Base-by-base conservation (phyloP, 2,113 vertebrate genomes). In the Sinocyclocheilus maitianheensis region DNA sequence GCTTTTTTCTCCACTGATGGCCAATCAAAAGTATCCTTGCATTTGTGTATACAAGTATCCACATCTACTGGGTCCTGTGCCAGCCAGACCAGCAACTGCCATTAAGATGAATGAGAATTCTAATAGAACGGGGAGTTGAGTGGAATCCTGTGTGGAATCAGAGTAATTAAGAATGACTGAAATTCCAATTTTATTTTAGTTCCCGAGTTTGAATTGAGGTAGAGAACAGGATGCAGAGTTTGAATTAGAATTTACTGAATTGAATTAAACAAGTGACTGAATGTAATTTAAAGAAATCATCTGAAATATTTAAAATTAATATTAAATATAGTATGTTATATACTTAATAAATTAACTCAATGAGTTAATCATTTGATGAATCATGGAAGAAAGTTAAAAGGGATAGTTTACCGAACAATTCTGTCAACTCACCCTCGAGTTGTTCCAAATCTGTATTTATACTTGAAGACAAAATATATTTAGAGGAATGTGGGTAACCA, bases 1-100 rank as follows among this genome's bases (percentile, higher is more conserved):
- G 37, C 22, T 3, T 8, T 2, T 48, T 77, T 77, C 14, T 30
- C 7, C 46, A 53, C 16, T 20, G 76, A 77, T 18, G n/a, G 14
- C 76, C 51, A 77, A 18, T 20, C 13, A 30, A 77, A 55, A 55
- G 76, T 20, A 34, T 77, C n/a, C 24, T 10, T 30, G 48, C 37
- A 18, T 18, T 58, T 58, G 55, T 58, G 18, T 58, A 58, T 20
- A 20, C 55, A 58, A 20, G 16, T 71, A 62, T 63, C 60, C 60
- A 12, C 22, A 63, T 63, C n/a, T n/a, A 24, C 20, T 8, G 5
- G 5, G 18, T 20, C 6, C 65, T 37, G 7, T 55, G 74, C 22
- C 71, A 46, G 40, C 22, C 75, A 77, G 46, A 48, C 24, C 1
- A 77, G 46, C 48, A 55, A 77, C 48, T 77, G 75, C 75, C 75